Conservation (phyloP, 1,140 invertebrate species). For the Archivesica marissinica region DNA sequence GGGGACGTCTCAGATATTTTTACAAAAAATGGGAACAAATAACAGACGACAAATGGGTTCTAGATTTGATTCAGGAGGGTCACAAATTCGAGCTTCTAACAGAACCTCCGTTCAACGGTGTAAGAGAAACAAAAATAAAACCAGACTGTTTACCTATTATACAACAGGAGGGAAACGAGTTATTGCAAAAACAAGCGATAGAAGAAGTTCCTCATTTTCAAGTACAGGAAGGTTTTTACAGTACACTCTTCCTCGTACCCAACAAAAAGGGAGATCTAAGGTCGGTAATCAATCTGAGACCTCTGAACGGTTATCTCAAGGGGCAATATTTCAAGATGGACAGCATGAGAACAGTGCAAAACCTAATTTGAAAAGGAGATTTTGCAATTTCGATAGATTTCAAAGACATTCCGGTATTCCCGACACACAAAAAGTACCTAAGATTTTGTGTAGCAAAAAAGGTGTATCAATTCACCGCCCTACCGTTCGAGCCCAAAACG, state of each 20-base stretch:
- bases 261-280: constrained; percentile 18
- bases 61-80: neutral
- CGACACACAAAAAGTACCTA: constrained; percentile 18
- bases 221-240: constrained; percentile 30
- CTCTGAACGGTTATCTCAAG: constrained; percentile 10
- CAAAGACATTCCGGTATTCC: constrained; percentile 44
- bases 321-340: constrained; percentile 45
- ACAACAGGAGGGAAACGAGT: neutral
- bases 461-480: constrained; percentile 9
- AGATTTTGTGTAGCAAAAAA: neutral
- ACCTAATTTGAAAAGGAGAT: constrained; percentile 24
- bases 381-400: constrained; percentile 37
- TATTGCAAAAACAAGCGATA: constrained; percentile 5
- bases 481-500: constrained; percentile 30
- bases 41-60: constrained; percentile 24
- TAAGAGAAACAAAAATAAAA: neutral
- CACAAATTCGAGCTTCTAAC: neutral
- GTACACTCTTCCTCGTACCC: constrained; percentile 32
- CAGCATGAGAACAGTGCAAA: constrained; percentile 21
- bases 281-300: constrained; percentile 29
- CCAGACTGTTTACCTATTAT: neutral
- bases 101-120: constrained; percentile 37
- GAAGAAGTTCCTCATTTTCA: neutral
- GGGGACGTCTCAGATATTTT: constrained; percentile 20
- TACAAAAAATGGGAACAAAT: constrained; percentile 2